These are phyloP conservation scores for Sisor rabdophorus DNA, from an alignment of 2,113 vertebrate genomes.

Conservation along the genomic window DNA sequence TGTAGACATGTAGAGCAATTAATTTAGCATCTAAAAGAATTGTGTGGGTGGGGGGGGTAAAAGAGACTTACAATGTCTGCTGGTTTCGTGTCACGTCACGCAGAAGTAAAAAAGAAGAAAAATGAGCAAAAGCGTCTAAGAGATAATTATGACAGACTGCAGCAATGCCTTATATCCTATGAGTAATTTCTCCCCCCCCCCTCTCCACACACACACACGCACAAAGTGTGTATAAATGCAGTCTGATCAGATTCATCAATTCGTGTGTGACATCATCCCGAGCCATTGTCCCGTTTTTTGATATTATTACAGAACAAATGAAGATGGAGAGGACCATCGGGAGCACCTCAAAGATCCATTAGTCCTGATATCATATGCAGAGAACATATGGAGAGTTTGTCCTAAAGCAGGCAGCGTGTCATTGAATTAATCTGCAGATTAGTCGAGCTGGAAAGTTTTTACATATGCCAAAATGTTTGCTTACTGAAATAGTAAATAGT, in stretches of 20 bases:
- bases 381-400: neutral
- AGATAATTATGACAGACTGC: conserved; percentile 32
- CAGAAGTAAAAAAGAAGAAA: conserved; percentile 8
- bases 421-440: neutral
- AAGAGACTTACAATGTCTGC: neutral
- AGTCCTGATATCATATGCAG: neutral
- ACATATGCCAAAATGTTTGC: neutral
- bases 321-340: neutral
- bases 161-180: conserved; percentile 14
- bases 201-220: neutral
- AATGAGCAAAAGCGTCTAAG: conserved; percentile 8
- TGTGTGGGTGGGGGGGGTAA: neutral
- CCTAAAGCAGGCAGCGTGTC: neutral
- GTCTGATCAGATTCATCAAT: conserved; percentile 13
- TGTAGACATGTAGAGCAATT: conserved; percentile 15
- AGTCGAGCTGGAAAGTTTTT: neutral
- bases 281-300: neutral
- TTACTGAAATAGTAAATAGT: too few species aligned
- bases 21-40: neutral
- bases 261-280: neutral
- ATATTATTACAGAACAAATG: neutral
- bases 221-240: neutral
- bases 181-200: conserved; percentile 11
- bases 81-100: neutral
- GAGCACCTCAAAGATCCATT: neutral